A percentile compares a stretch with the other conserved stretches of the same genome.
Evolutionary conservation across 2,113 vertebrate species (phyloP).

Genomic region (Eptesicus fuscus): DNA sequence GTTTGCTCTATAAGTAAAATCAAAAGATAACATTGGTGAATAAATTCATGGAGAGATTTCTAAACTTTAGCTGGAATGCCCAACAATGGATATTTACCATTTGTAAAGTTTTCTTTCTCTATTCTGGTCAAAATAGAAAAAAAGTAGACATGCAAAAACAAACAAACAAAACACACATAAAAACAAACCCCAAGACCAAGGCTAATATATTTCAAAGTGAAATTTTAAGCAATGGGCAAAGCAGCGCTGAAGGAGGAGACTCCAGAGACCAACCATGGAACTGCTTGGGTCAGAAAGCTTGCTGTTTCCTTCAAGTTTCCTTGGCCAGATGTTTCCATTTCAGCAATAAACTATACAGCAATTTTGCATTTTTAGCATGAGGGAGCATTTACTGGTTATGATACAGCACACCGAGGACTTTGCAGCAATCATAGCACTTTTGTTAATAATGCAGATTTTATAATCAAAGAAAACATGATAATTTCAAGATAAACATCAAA

Average conservation of each 20-base stretch:
- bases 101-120: conserved; percentile 30
- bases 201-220: conserved; percentile 34
- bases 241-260: neutral
- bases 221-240: neutral
- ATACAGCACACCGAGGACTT: neutral
- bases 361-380: neutral
- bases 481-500: too few species aligned
- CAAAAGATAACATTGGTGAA: neutral
- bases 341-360: conserved; percentile 28
- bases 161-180: neutral
- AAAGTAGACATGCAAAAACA: neutral
- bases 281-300: conserved; percentile 49
- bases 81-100: neutral
- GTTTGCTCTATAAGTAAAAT: neutral
- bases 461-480: too few species aligned
- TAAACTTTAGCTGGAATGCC: neutral
- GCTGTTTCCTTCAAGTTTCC: conserved; percentile 12
- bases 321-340: conserved; percentile 54
- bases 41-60: neutral
- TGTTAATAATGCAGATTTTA: too few species aligned
- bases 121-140: conserved; percentile 48
- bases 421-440: neutral
- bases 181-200: neutral
- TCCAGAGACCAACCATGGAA: conserved; percentile 24
- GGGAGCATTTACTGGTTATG: neutral